Evolutionary conservation across 2,797 vertebrate genomes (phyloP), one percentile per base, ranked within the genome.

Genomic region (Apodemus agrarius): DNA sequence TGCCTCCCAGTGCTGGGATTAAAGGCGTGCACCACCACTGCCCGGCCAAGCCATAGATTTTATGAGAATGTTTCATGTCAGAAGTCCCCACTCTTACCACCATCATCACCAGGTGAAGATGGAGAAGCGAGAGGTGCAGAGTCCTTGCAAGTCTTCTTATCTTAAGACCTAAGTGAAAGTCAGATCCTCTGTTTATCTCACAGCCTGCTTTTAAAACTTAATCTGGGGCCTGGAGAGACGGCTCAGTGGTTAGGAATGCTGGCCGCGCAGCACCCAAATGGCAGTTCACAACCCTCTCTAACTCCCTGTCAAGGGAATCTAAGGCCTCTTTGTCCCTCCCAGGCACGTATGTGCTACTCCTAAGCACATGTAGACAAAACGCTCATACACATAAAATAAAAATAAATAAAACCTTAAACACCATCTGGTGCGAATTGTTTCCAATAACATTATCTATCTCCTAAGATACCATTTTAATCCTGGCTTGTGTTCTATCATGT

Each of bases 161-260:
- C 31, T 87, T 69, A 52, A 11, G 0, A 31, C 31, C 59, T 52
- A 90, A 75, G 24, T 46, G 93, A 84, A 43, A 83, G 63, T 1
- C 2, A 52, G 46, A 46, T 31, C 37, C 40, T 31, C 17, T 34
- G 17, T 8, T 84, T 87, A 74, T 49, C 74, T 80, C 86, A 61
- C 49, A 67, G 91, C 69, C 85, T 80, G 46, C 75, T 89, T 95
- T 91, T 85, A 63, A 81, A 85, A 85, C n/a, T 49, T 93, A 85
- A 34, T 67, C 31, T 49, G 83, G 29, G 43, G 61, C n/a, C 43
- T 85, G 31, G 63, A 67, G 31, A 24, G 43, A 24, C n/a, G 43
- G 63, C 63, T 52, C 83, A 34, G 63, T 24, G 63, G 63, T 85
- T 85, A 85, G 63, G 61, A 85, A 16, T 21, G 46, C 29, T 24